Evolutionary conservation across 2,888 invertebrate genomes (phyloP).

Genomic region (Sisyra terminalis): DNA sequence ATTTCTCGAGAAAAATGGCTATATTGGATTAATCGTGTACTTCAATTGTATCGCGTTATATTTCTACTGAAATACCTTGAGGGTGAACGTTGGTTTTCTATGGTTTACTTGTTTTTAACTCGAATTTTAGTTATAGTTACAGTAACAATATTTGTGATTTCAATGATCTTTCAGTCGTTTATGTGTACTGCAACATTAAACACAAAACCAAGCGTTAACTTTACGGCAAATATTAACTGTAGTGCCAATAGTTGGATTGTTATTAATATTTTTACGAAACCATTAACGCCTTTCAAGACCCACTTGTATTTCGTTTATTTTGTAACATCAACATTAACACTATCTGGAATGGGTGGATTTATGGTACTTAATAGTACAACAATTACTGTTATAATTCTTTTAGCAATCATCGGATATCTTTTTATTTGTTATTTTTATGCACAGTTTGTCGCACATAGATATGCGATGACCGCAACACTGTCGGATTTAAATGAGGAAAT

Average conservation of each 20-base stretch:
- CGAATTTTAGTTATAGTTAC: too few relatives aligned
- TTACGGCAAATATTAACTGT: background rate
- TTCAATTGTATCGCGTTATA: too few relatives aligned
- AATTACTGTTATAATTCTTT: background rate
- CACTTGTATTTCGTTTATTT: slow-evolving; percentile 9
- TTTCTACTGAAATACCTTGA: too few relatives aligned
- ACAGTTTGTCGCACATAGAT: slow-evolving; percentile 7
- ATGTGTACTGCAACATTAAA: too few relatives aligned
- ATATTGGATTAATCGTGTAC: too few relatives aligned
- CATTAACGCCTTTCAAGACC: slow-evolving; percentile 6
- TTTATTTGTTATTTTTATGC: background rate
- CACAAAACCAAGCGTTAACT: too few relatives aligned
- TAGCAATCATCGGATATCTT: too few relatives aligned
- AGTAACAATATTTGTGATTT: too few relatives aligned
- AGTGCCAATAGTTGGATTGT: slow-evolving; percentile 4
- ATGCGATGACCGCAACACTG: slow-evolving; percentile 6
- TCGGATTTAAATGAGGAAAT: slow-evolving; percentile 1
- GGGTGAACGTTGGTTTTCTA: too few relatives aligned
- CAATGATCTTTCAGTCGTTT: too few relatives aligned
- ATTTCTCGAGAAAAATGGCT: too few relatives aligned
- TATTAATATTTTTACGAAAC: slow-evolving; percentile 6
- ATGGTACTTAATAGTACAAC: background rate
- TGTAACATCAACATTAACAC: slow-evolving; percentile 8
- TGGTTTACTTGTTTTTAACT: too few relatives aligned
- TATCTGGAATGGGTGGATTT: slow-evolving; percentile 10